Base-by-base conservation (phyloP, 2,888 invertebrate species). In the Eretmocerus hayati region DNA sequence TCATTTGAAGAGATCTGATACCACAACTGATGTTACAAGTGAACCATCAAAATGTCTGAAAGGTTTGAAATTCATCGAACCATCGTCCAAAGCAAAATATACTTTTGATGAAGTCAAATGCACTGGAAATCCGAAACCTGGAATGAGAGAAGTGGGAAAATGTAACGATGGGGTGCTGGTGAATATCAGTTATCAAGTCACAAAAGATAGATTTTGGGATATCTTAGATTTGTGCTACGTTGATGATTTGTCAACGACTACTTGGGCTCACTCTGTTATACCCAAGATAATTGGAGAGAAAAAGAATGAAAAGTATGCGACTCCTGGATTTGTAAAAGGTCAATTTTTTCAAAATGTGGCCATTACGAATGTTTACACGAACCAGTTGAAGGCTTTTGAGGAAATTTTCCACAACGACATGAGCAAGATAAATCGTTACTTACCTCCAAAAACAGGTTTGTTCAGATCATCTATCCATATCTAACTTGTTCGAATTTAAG, bases 181-280 rank as follows among this genome's bases (percentile, higher is more conserved):
- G 26, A 26, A 26, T 11, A 26, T 26, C 11, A 11, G 26, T 9
- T 26, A 26, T 26, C 8, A 26, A 26, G 26, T 26, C 6, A 9
- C 26, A 9, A 6, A 6, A 26, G 11, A 6, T 6, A 11, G 6
- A 11, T 26, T 26, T 11, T 26, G 26, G 26, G 11, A 26, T 13
- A 52, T 37, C 3, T 35, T 52, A 15, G 48, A 52, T 15, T 13
- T 52, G 30, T 52, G 52, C n/a, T 18, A 46, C 33, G 15, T 36
- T 3, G 21, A 33, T 2, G 32, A 49, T 3, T 30, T 42, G 18
- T 46, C 36, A 11, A 48, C 44, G 2, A 52, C 52, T 2, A 36
- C 11, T 2, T 52, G 52, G 52, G 38, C 48, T 1, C 52, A 52
- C 11, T 5, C 45, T 2, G 46, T 9, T 23, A 46, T 52, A 20